Base-by-base conservation (phyloP, 2,113 vertebrate species). In the Urocolius indicus region DNA sequence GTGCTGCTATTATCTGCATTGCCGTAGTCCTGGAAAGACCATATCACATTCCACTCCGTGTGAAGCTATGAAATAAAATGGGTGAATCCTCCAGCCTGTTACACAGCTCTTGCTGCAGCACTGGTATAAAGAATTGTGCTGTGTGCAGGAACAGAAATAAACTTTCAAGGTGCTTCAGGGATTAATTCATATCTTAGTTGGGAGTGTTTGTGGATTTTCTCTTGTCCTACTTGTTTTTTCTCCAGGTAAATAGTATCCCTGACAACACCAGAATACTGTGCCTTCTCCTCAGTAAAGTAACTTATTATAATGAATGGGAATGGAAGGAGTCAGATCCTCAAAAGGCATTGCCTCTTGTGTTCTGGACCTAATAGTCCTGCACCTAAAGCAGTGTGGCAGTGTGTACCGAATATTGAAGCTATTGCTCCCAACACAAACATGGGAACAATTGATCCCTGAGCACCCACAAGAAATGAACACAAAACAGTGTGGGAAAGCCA, bases 331-430 rank as follows among this genome's bases (percentile, higher is more conserved):
- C 46, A 32, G 49, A 46, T 16, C 32, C 65, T 46, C 59, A 38
- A 6, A 19, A 29, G 58, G 29, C 3, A n/a, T n/a, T 36, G 68
- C 36, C 41, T 6, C 59, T 20, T 0, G 0, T 19, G 18, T 4
- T 67, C 43, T 6, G 4, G 38, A 51, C 12, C 61, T 7, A 15
- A 1, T 0, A 17, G 51, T 1, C 24, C 43, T 2, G 13, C 2
- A 18, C 27, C 15, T 6, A 38, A 29, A 9, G 38, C 17, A 26
- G 87, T 2, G 5, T 49, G 16, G 58, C 13, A 52, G 16, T 14
- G 8, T 2, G 18, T 0, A 2, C 0, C 0, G 5, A 32, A 16
- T 1, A 22, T 0, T n/a, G 66, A 51, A 49, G 43, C 46, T 32
- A 26, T 3, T 30, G 84, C 65, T 61, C 79, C 75, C 22, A 6